Evolutionary conservation across 2,888 invertebrate genomes (phyloP).

Genomic region (Sinotaia quadrata): DNA sequence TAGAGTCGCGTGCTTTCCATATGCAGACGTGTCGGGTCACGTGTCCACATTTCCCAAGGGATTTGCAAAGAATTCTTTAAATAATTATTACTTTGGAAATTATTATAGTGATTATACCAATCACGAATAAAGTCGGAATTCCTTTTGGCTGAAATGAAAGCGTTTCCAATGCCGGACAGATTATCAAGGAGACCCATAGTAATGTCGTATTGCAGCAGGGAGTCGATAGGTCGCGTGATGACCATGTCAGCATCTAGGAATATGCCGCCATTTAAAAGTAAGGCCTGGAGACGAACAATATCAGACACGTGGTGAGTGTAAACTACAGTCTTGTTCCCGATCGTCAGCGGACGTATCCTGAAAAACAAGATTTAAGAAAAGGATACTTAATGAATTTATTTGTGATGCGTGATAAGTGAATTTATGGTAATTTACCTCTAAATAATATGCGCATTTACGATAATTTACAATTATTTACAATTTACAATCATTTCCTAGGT

Average conservation of each 20-base stretch:
- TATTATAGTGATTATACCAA: conserved; percentile 37
- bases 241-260: conserved; percentile 44
- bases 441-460: too few species aligned
- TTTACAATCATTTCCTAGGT: too few species aligned
- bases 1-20: conserved; percentile 36
- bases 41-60: conserved; percentile 31
- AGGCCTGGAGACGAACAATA: conserved; percentile 37
- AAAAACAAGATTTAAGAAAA: too few species aligned
- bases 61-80: conserved; percentile 37
- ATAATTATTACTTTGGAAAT: conserved; percentile 29
- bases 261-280: conserved; percentile 43
- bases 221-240: conserved; percentile 32
- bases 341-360: conserved; percentile 13
- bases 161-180: conserved; percentile 41
- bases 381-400: too few species aligned
- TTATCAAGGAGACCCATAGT: conserved; percentile 40
- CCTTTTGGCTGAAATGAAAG: conserved; percentile 34
- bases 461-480: too few species aligned
- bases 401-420: too few species aligned
- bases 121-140: conserved; percentile 33
- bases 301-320: conserved; percentile 34
- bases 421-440: too few species aligned
- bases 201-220: conserved; percentile 32
- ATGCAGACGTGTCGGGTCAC: conserved; percentile 31
- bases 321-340: background rate